phyloP scores from a whole-genome alignment of 2,888 invertebrate species.

The Tenthredo mesomela region DNA sequence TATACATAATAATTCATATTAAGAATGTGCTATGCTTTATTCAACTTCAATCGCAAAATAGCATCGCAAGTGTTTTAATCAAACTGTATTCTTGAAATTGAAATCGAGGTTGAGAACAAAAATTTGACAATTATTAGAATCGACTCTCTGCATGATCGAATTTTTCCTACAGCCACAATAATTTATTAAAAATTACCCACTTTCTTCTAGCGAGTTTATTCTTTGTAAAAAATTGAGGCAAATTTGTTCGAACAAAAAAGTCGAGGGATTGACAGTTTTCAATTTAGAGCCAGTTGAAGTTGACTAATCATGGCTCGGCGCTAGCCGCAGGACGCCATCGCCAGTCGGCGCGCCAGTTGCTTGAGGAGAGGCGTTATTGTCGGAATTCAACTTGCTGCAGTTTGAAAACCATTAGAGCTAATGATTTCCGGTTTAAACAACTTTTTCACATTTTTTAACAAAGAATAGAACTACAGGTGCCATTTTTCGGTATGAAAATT shows the following conservation, averaged over 20 bases:
- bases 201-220: background rate
- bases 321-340: background rate
- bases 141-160: background rate
- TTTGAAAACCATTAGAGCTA: background rate
- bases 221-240: conserved; percentile 2
- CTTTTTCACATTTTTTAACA: background rate
- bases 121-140: background rate
- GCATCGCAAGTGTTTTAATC: conserved; percentile 62
- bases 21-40: conserved; percentile 62
- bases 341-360: background rate
- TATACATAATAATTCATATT: conserved; percentile 60
- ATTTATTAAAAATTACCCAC: background rate
- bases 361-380: background rate
- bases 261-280: background rate
- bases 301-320: background rate
- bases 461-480: background rate
- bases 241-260: background rate
- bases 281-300: conserved; percentile 8
- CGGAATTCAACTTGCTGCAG: background rate
- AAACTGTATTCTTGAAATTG: conserved; percentile 50
- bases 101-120: background rate
- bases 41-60: conserved; percentile 60
- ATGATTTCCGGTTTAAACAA: background rate
- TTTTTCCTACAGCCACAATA: background rate
- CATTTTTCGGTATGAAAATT: background rate